Evolutionary conservation across 2,888 invertebrate genomes (phyloP).

Genomic region (Carterocephalus palaemon): DNA sequence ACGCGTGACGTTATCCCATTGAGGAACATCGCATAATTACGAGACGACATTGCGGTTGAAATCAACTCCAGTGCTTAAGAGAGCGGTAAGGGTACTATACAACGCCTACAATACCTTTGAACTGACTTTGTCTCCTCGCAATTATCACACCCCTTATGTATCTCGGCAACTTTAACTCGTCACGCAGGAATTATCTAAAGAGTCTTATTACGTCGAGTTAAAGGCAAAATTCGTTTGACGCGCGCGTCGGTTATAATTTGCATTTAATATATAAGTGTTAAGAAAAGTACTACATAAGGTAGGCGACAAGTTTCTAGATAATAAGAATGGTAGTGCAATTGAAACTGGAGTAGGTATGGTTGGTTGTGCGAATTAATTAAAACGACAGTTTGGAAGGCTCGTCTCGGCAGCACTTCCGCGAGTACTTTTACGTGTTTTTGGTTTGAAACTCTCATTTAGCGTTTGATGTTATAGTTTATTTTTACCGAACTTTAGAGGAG

Average conservation of each 20-base stretch:
- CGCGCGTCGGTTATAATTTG: conserved; percentile 14
- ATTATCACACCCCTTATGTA: conserved; percentile 73
- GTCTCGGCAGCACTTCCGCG: not conserved
- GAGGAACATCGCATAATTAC: conserved; percentile 64
- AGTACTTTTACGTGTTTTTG: too few species aligned
- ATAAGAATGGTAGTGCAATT: conserved; percentile 22
- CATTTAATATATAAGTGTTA: conserved; percentile 38
- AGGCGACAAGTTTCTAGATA: conserved; percentile 23
- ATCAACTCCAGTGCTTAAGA: conserved; percentile 69
- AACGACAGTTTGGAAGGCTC: conserved; percentile 11
- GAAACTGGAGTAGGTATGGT: conserved; percentile 16
- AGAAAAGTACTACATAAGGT: conserved; percentile 44
- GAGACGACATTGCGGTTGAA: conserved; percentile 61
- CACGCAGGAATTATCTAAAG: conserved; percentile 21
- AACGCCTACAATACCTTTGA: conserved; percentile 71
- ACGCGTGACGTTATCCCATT: conserved; percentile 54
- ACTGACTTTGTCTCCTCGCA: conserved; percentile 74
- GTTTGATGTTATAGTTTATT: too few species aligned
- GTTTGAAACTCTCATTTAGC: too few species aligned
- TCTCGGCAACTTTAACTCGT: conserved; percentile 43
- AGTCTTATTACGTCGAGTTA: conserved; percentile 14
- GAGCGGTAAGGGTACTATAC: conserved; percentile 66
- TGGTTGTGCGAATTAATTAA: conserved; percentile 16
- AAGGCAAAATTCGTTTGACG: conserved; percentile 2
- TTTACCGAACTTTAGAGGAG: too few species aligned